Base-by-base conservation (phyloP, 1,140 invertebrate species). In the Mamestra configurata region DNA sequence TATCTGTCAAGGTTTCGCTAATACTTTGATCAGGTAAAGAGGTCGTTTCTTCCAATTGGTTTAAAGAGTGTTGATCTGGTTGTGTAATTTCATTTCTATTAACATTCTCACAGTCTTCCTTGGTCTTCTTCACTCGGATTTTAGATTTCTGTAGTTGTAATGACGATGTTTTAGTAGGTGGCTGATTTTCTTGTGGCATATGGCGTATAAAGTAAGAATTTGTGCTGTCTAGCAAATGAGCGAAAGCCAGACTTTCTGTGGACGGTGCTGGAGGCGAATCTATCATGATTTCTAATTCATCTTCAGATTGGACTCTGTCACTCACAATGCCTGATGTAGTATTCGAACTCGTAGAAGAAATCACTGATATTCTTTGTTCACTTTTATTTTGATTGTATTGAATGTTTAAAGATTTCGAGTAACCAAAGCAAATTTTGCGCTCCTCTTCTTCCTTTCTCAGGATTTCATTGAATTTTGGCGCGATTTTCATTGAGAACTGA, bases 251-350 rank as follows among this genome's bases (percentile, higher is more conserved):
- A 87, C 97, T 97, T 90, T 98, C 97, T 0, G 97, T 97, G 1
- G 97, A 97, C 10, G 97, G 96, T 55, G 96, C 97, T 22, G 97
- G 97, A 18, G 97, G 97, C 53, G 97, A 96, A 78, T 97, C 97
- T 51, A 97, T 97, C 96, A 97, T 97, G 51, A 97, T 98, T 94
- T 98, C 98, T 77, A 98, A 95, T 93, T 99, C 98, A 92, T 99
- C 98, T 93, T 99, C 97, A 70, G 98, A 99, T 91, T 98, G 98
- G 61, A 99, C 98, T 81, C 98, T 96, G 92, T 99, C 98, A 90
- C 98, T 99, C 10, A 99, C 98, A 79, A 99, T 99, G 59, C 98
- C 98, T 6, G 98, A 99, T 3, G 98, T 99, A 46, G 98, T 99
- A 88, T 99, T 99, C 4, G 98, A 99, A 79, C 98, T 99, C 43